Evolutionary conservation across 1,140 invertebrate species (phyloP).

Genomic region (Colletes gigas): DNA sequence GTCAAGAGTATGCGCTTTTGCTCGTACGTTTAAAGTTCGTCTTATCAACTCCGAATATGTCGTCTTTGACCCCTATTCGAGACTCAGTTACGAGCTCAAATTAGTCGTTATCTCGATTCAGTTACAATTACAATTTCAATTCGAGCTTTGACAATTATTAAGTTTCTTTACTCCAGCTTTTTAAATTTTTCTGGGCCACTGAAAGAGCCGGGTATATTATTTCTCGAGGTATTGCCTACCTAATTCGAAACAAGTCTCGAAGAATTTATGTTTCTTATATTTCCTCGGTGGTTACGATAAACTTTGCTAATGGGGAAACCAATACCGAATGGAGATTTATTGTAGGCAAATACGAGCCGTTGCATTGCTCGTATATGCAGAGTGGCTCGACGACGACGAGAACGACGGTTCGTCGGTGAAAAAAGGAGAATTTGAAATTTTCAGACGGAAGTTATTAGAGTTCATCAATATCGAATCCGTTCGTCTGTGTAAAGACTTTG

Average conservation of each 20-base stretch:
- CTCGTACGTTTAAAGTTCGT: background rate
- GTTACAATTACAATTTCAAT: background rate
- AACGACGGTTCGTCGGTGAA: background rate
- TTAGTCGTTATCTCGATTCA: background rate
- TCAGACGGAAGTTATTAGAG: conserved; percentile 57
- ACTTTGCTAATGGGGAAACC: conserved; percentile 20
- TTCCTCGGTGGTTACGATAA: conserved; percentile 1
- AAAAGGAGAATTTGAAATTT: conserved; percentile 50
- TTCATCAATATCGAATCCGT: conserved; percentile 59
- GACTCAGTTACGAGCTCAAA: background rate
- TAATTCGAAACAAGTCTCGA: background rate
- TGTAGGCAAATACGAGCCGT: background rate
- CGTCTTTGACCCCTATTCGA: conserved; percentile 36
- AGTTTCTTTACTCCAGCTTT: no score
- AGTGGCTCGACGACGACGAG: background rate
- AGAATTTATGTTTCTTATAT: conserved; percentile 22
- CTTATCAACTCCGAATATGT: conserved; percentile 37
- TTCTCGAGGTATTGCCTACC: background rate
- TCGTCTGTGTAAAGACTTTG: conserved; percentile 47
- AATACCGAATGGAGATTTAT: conserved; percentile 19
- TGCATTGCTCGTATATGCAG: background rate
- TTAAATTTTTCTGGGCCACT: no score
- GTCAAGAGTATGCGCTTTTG: conserved; percentile 24
- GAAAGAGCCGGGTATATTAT: no score
- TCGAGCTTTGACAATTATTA: no score